Percentiles rank a stretch among this genome's conserved stretches.
phyloP scores from a whole-genome alignment of 2,113 vertebrate species.

The Panthera uncia region DNA sequence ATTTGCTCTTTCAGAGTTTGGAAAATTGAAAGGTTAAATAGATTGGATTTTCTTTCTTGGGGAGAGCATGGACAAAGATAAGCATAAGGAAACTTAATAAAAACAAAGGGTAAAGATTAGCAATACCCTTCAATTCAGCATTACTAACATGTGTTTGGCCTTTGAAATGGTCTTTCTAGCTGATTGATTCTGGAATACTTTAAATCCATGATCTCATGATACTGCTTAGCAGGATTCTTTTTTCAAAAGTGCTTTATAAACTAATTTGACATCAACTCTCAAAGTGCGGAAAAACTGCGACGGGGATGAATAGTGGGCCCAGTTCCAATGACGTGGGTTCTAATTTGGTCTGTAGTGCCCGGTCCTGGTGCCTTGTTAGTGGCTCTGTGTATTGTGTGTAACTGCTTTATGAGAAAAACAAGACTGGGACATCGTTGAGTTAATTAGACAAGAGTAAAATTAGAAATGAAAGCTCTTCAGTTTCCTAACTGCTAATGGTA shows the following conservation, averaged over 20 bases:
- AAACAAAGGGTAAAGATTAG: not conserved
- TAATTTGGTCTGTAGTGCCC: not conserved
- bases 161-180: not conserved
- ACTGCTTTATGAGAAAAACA: conserved; percentile 30
- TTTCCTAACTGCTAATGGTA: conserved; percentile 54
- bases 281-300: not conserved
- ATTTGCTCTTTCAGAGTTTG: not conserved
- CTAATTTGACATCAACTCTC: not conserved
- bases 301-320: not conserved
- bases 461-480: conserved; percentile 66
- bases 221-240: not conserved
- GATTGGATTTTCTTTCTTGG: not conserved
- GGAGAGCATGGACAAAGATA: not conserved
- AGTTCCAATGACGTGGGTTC: not conserved
- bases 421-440: not conserved
- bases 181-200: not conserved
- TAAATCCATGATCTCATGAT: not conserved
- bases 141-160: not conserved
- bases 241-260: not conserved
- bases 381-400: not conserved
- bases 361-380: not conserved
- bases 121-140: not conserved
- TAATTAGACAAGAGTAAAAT: conserved; percentile 65
- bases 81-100: not conserved
- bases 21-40: not conserved